These are phyloP conservation scores for Chelonia mydas DNA, from an alignment of 2,797 vertebrate species.

Conservation along the genomic window DNA sequence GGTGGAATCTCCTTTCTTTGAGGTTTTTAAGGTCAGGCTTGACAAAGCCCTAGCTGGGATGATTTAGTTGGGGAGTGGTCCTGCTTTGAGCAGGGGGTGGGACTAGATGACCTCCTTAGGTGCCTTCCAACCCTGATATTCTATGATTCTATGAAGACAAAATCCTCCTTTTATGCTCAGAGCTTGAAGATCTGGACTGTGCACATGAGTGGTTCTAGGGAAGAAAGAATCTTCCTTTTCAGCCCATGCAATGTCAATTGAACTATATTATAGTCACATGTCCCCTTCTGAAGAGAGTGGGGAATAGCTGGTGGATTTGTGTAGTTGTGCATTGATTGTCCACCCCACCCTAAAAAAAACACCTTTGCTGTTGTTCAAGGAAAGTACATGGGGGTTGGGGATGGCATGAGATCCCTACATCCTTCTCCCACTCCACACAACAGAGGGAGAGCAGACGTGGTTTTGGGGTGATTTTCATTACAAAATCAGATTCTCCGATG, in stretches of 20 bases:
- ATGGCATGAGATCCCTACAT: neutral
- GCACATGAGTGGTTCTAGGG: neutral
- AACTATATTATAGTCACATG: neutral
- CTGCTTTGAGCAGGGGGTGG: too few species aligned
- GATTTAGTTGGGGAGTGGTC: too few species aligned
- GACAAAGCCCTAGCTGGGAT: too few species aligned
- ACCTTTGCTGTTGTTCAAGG: neutral
- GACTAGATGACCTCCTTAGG: too few species aligned
- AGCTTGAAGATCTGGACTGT: neutral
- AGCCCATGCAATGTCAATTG: neutral
- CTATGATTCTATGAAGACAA: neutral
- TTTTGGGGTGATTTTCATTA: neutral
- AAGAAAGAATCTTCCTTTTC: neutral
- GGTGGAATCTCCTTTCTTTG: too few species aligned
- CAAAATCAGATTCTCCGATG: neutral
- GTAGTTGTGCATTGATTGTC: neutral
- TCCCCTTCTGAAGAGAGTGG: neutral
- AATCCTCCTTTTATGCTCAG: neutral
- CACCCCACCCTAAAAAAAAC: neutral
- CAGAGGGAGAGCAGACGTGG: neutral
- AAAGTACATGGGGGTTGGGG: neutral
- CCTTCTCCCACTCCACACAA: neutral
- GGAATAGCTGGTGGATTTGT: neutral
- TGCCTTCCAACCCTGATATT: too few species aligned
- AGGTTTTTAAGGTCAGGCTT: too few species aligned